Evolutionary conservation across 2,888 invertebrate species (phyloP), one percentile per base, ranked within the genome.

Genomic region (Cerastis leucographa): DNA sequence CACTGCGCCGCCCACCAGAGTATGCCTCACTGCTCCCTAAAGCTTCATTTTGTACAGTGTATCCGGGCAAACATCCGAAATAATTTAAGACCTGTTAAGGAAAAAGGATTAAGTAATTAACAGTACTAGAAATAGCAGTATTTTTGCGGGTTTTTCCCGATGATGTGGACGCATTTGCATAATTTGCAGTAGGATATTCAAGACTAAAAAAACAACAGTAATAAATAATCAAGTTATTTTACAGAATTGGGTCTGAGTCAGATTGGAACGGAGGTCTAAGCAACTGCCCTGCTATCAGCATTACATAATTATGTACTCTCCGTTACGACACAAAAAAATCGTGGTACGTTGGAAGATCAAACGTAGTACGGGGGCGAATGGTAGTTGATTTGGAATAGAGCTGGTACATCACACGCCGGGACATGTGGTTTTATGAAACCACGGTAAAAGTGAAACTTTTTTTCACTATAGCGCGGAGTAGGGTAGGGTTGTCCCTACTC

Each of bases 1-100:
- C 65, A 56, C 56, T 72, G 64, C 49, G 62, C 64, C 62, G 78
- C 61, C n/a, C 64, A 64, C 61, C 61, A 68, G 40, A 54, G n/a
- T 66, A 64, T 69, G 61, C 69, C 61, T 80, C 77, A 76, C 44
- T 66, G 70, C 56, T 76, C 74, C 62, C 64, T 49, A 82, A 76
- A 78, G 82, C 71, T 70, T 40, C 29, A 71, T 76, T 70, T 81
- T 35, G 72, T 56, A 51, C 40, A 54, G 44, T 75, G n/a, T 78
- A 68, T 73, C 49, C 54, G 62, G 35, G 56, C 42, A 69, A 81
- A 81, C 75, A 75, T 69, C 40, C 51, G 46, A 76, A 74, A 4
- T 44, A 44, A 81, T 46, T 74, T 46, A 73, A 35, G 29, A 79
- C 35, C n/a, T 17, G n/a, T 17, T 59, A 76, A 25, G 44, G n/a